Base-by-base conservation (phyloP, 2,888 invertebrate genomes). In the Acrocera orbiculus region DNA sequence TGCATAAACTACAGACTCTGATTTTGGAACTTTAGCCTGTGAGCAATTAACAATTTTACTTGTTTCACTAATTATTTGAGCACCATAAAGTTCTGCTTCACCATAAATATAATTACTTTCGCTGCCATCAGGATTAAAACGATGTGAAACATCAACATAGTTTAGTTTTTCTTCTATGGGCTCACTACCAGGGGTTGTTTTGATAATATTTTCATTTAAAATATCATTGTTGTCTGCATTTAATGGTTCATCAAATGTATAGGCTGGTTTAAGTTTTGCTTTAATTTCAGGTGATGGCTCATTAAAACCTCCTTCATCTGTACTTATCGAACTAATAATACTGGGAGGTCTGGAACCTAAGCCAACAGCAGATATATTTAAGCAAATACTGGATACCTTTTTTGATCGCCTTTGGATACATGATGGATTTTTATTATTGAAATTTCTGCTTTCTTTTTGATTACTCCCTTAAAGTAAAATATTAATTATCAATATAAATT, bases 301-400 rank as follows among this genome's bases (percentile, higher is more conserved):
- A 57, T 76, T 75, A 61, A 75, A 75, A 31, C 76, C 75, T 33
- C 75, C 74, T 46, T 76, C 76, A 54, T 76, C 76, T 15, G 70
- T 69, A 30, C 53, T 56, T n/a, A 48, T 41, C 44, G 67, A 67
- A 46, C 78, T 77, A 31, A 78, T 67, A 39, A 77, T 69, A 41
- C 78, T 78, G 10, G 76, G 63, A 47, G 67, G 71, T 42, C 65
- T 69, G 38, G 63, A 72, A 46, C 71, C 70, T 42, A 71, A 49
- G 16, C 71, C 73, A 14, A 71, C 70, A 10, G 72, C 70, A 40
- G 70, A 70, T 50, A 73, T 63, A 53, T 71, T 70, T 32, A 74
- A 56, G 16, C 68, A 69, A 43, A 73, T 69, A 50, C 69, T 65
- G 40, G 65, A 68, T 46, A 70, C 61, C 54, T 58, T 67, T 62